Evolutionary conservation across 2,888 invertebrate species (phyloP).

Genomic region (Diarsia dahlii): DNA sequence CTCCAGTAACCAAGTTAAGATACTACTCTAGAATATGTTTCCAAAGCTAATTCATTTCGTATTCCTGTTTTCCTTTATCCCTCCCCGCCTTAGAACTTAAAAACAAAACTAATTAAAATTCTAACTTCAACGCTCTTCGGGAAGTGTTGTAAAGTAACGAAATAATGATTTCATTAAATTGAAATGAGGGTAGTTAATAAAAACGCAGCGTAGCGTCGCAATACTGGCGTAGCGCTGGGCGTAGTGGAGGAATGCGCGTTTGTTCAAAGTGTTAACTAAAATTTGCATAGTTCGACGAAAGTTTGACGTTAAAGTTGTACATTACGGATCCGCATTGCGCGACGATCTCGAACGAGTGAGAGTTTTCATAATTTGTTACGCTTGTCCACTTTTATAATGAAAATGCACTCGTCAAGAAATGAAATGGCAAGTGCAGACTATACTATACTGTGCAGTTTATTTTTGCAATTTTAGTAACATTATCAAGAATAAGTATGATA

Average conservation of each 20-base stretch:
- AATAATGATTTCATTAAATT: conserved; percentile 65
- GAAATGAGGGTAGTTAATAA: conserved; percentile 61
- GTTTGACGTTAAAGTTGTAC: conserved; percentile 77
- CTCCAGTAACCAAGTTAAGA: conserved; percentile 46
- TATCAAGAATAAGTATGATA: not conserved
- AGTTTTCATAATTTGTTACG: conserved; percentile 54
- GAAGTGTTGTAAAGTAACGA: conserved; percentile 63
- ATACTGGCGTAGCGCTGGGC: conserved; percentile 45
- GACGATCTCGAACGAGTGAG: conserved; percentile 52
- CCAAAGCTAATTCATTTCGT: conserved; percentile 47
- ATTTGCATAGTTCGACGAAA: conserved; percentile 85
- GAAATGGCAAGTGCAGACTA: not conserved
- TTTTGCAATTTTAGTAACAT: not conserved
- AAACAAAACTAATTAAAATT: conserved; percentile 69
- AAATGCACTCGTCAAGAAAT: not conserved
- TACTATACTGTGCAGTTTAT: not conserved
- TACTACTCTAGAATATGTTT: conserved; percentile 48
- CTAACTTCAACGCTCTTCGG: conserved; percentile 60
- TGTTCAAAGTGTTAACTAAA: conserved; percentile 83
- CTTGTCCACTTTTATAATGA: conserved; percentile 15
- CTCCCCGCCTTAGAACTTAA: conserved; percentile 59
- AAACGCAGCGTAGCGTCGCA: conserved; percentile 55
- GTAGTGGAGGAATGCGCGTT: conserved; percentile 75
- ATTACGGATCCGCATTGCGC: conserved; percentile 72
- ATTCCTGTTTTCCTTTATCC: conserved; percentile 51